These are phyloP conservation scores for Xylota segnis DNA, from an alignment of 2,888 invertebrate species.

Conservation along the genomic window DNA sequence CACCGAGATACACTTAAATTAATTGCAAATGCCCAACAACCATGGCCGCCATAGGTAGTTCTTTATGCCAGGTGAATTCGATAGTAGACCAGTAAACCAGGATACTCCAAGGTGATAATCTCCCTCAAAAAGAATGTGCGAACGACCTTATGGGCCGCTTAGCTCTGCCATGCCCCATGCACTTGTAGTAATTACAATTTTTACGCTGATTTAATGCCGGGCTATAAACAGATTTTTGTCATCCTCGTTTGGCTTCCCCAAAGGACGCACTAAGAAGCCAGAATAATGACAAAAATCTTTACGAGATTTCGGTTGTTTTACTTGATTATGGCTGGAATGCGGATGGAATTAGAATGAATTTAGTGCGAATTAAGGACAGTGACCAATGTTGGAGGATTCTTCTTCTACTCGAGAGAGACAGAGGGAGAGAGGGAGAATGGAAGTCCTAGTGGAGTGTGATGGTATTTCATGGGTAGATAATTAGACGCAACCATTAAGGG, in stretches of 20 bases:
- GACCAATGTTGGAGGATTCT: conserved; percentile 40
- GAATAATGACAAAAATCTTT: conserved; percentile 64
- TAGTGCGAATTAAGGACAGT: conserved; percentile 61
- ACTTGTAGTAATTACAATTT: conserved; percentile 54
- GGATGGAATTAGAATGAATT: conserved; percentile 70
- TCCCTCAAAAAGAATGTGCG: conserved; percentile 12
- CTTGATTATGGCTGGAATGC: conserved; percentile 68
- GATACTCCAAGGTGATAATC: conserved; percentile 63
- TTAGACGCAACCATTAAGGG: conserved; percentile 58
- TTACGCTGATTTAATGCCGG: conserved; percentile 61
- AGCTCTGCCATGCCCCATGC: not conserved
- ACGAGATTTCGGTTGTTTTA: conserved; percentile 66
- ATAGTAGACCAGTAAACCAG: conserved; percentile 7
- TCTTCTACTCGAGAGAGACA: not conserved
- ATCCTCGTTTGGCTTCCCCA: conserved; percentile 24
- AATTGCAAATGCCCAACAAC: conserved; percentile 48
- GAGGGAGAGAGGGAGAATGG: not conserved
- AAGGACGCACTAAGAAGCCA: conserved; percentile 49
- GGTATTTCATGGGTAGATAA: conserved; percentile 54
- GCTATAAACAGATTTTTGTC: conserved; percentile 58
- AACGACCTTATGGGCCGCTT: conserved; percentile 1
- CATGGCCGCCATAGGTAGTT: not conserved
- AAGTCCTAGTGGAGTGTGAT: not conserved
- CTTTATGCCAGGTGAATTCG: conserved; percentile 34
- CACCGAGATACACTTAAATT: conserved; percentile 54